Percentiles rank a stretch among this genome's conserved stretches.
These are phyloP conservation scores for Glaucopsyche alexis DNA, from an alignment of 2,888 invertebrate species.

Conservation along the genomic window DNA sequence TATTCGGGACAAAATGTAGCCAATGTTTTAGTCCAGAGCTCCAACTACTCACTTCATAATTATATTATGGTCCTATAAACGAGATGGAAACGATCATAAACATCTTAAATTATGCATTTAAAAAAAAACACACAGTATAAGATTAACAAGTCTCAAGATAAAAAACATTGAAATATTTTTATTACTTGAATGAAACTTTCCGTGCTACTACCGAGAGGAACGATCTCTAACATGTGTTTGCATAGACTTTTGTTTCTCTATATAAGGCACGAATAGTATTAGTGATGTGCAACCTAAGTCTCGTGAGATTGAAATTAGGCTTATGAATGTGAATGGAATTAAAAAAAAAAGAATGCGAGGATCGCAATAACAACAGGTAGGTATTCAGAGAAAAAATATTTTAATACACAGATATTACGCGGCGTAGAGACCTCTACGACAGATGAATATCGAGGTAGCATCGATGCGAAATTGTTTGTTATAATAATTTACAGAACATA, in stretches of 20 bases:
- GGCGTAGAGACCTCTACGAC: conserved; percentile 1
- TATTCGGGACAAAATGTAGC: no score
- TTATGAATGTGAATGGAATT: not conserved
- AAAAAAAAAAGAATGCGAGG: no score
- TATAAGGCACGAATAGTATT: not conserved
- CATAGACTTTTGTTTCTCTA: not conserved
- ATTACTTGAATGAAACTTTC: not conserved
- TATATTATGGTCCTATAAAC: no score
- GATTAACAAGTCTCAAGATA: not conserved
- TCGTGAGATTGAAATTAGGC: not conserved
- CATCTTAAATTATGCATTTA: not conserved
- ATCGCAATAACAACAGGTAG: no score
- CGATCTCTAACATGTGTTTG: conserved; percentile 4
- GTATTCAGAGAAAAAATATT: no score
- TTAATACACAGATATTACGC: not conserved
- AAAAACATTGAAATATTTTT: not conserved
- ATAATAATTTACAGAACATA: no score
- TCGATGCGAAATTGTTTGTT: no score
- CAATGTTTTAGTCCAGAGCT: no score
- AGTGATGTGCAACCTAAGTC: not conserved
- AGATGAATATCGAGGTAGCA: not conserved
- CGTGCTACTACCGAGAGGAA: not conserved
- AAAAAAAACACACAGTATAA: not conserved
- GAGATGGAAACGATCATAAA: no score
- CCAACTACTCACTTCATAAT: no score